These are phyloP conservation scores for Galeruca laticollis DNA, from an alignment of 2,888 invertebrate genomes.

Conservation along the genomic window DNA sequence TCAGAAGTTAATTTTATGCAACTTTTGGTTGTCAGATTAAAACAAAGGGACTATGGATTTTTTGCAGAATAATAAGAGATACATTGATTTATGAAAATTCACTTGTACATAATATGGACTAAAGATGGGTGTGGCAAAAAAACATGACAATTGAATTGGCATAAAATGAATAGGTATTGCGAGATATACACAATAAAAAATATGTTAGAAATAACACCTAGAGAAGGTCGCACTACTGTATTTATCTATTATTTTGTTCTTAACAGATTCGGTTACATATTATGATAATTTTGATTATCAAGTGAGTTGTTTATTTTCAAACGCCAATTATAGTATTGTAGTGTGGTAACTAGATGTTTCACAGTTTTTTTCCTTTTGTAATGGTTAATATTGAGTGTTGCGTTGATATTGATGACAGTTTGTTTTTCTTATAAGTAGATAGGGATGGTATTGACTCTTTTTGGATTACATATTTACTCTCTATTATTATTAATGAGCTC, in stretches of 20 bases:
- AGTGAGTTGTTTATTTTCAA: no score
- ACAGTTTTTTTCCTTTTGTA: no score
- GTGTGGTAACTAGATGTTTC: no score
- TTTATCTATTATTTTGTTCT: not conserved
- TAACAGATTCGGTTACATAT: not conserved
- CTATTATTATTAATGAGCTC: no score
- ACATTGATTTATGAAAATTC: conserved; percentile 5
- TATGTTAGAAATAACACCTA: conserved; percentile 12
- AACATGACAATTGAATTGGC: conserved; percentile 7
- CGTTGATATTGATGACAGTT: no score
- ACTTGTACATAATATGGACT: conserved; percentile 2
- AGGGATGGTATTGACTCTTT: no score
- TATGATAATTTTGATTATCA: not conserved
- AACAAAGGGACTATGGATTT: conserved; percentile 21
- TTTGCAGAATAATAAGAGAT: conserved; percentile 10
- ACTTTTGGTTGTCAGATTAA: conserved; percentile 26
- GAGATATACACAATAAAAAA: conserved; percentile 9
- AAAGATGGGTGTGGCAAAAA: conserved; percentile 2
- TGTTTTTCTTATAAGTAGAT: no score
- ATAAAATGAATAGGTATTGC: conserved; percentile 4
- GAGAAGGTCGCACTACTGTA: not conserved
- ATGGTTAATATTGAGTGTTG: no score
- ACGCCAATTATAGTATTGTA: no score
- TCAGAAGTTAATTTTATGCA: not conserved
- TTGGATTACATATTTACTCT: no score